Percentiles rank a stretch among this genome's conserved stretches.
Conservation (phyloP, 2,113 vertebrate species). For the Candoia aspera region DNA sequence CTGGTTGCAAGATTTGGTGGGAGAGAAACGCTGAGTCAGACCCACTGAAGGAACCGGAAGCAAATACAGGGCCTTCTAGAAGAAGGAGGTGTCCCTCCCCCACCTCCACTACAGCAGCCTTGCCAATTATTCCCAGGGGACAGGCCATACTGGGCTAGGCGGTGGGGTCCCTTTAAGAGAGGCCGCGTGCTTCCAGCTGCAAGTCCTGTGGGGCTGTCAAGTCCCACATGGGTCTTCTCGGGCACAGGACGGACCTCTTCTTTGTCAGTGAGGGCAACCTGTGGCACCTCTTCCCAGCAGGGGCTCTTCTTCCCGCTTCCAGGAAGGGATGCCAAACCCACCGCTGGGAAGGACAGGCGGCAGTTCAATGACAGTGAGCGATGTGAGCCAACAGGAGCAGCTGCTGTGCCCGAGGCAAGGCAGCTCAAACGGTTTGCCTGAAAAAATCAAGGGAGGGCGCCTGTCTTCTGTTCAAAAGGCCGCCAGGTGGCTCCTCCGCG, state of each 20-base stretch:
- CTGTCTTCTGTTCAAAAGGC: background rate
- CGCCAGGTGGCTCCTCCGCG: slow-evolving; percentile 4
- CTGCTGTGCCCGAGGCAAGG: slow-evolving; percentile 11
- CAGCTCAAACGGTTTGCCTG: slow-evolving; percentile 27
- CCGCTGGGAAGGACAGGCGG: background rate
- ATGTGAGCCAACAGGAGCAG: background rate
- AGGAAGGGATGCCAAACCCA: background rate
- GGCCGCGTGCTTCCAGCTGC: background rate
- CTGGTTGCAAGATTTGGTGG: background rate
- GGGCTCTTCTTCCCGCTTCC: background rate
- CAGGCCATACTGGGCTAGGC: background rate
- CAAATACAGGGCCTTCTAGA: background rate
- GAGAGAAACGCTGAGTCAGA: no score
- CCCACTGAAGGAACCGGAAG: background rate
- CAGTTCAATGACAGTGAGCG: background rate
- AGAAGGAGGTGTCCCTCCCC: no score
- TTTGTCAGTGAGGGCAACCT: background rate
- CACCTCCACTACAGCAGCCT: accelerated
- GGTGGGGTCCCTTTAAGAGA: background rate
- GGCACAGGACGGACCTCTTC: background rate
- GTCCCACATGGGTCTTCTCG: background rate
- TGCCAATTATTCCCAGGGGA: no score
- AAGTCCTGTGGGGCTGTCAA: background rate
- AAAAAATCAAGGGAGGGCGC: background rate
- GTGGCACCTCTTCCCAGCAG: background rate